Evolutionary conservation across 2,888 invertebrate genomes (phyloP), one percentile per base, ranked within the genome.

Genomic region (Tribolium freemani): DNA sequence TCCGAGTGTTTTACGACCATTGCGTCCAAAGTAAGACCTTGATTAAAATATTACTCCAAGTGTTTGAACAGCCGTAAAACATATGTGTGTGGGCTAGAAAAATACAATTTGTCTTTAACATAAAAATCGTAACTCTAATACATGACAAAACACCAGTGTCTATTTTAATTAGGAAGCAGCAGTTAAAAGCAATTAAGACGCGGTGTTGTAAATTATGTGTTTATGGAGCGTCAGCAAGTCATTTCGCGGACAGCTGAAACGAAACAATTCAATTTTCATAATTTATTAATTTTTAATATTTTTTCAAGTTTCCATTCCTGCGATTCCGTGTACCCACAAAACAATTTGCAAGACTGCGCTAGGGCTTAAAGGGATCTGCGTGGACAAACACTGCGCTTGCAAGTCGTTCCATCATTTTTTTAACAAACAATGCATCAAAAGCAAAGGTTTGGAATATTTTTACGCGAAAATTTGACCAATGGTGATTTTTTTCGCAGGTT

Each of bases 351-450:
- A 80, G 30, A 61, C 72, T 30, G 50, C 72, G 5, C 63, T 83
- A 16, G 83, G 84, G 4, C 71, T 74, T 20, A 81, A 78, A 66
- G 83, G 83, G 70, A 78, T 81, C 57, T 84, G 83, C 70, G 80
- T 81, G 69, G 78, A 80, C 48, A 73, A 71, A 2, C 70, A 75
- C 54, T 83, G 83, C 71, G 81, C 79, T 13, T 84, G 84, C 66
- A 82, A 80, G 71, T 78, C 82, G 3, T 82, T 82, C 45, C 83
- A 83, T 73, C 84, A 84, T 71, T 74, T 83, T 20, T 81, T 83
- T 73, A 76, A 77, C 21, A 80, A 80, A 1, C 81, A 81, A 64
- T 84, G 84, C 67, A 79, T 83, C n/a, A 83, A 83, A 76, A 84
- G 83, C 71, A 78, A 81, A 80, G 81, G 83, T 82, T 75, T 75